Evolutionary conservation across 2,113 vertebrate genomes (phyloP).

Genomic region (Carassius carassius): DNA sequence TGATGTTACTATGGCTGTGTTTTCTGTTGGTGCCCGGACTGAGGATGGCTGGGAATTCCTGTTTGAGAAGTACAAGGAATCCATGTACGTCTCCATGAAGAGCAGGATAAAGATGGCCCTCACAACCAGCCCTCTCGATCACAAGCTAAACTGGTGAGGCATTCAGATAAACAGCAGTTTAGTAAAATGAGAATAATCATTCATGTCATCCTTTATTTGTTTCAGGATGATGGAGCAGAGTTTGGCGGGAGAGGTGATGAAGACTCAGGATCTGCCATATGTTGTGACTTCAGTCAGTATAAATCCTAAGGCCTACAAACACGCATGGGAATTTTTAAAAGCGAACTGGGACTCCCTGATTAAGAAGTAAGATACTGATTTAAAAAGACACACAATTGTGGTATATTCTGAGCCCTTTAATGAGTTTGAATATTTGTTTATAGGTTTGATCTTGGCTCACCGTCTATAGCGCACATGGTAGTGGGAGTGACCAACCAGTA

Average conservation of each 20-base stretch:
- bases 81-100: slow-evolving; percentile 76
- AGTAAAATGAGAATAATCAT: not conserved
- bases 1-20: slow-evolving; percentile 84
- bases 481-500: slow-evolving; percentile 80
- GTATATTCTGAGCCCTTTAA: slow-evolving; percentile 2
- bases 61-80: slow-evolving; percentile 80
- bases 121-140: slow-evolving; percentile 67
- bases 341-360: slow-evolving; percentile 83
- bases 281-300: slow-evolving; percentile 75
- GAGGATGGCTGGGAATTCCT: slow-evolving; percentile 87
- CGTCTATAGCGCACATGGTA: slow-evolving; percentile 75
- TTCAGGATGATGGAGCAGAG: slow-evolving; percentile 86
- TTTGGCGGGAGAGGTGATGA: slow-evolving; percentile 82
- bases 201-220: not conserved
- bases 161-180: not conserved
- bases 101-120: slow-evolving; percentile 78
- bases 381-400: not conserved
- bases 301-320: slow-evolving; percentile 78
- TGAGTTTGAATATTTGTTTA: slow-evolving; percentile 12
- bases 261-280: slow-evolving; percentile 84
- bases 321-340: slow-evolving; percentile 85
- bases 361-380: slow-evolving; percentile 80
- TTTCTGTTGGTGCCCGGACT: slow-evolving; percentile 79
- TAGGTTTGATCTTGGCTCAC: slow-evolving; percentile 87
- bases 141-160: slow-evolving; percentile 82